Evolutionary conservation across 2,797 vertebrate species (phyloP).

Genomic region (Spea hammondii): DNA sequence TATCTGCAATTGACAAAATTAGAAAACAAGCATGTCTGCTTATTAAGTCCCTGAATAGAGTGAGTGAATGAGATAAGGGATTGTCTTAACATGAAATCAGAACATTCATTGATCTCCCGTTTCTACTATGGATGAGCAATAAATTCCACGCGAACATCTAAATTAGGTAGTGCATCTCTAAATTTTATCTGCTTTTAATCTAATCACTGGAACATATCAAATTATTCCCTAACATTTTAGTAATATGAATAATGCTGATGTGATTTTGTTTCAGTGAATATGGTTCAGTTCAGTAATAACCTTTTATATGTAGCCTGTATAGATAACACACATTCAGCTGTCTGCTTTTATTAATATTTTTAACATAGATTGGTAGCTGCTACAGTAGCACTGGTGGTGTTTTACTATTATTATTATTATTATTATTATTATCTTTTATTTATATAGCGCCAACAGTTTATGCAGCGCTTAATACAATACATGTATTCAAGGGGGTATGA

Average conservation of each 20-base stretch:
- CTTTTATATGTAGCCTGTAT: neutral
- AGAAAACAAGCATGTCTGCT: slow-evolving; percentile 20
- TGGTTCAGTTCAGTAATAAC: neutral
- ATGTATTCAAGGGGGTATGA: no score
- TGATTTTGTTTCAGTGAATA: slow-evolving; percentile 11
- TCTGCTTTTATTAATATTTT: neutral
- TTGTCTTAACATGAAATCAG: slow-evolving; percentile 30
- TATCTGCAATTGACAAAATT: slow-evolving; percentile 10
- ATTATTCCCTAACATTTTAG: slow-evolving; percentile 8
- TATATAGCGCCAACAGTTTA: no score
- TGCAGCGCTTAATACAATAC: no score
- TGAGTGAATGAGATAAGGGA: slow-evolving; percentile 22
- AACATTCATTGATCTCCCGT: slow-evolving; percentile 36
- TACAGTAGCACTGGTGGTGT: no score
- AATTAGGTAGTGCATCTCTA: slow-evolving; percentile 31
- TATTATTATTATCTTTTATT: no score
- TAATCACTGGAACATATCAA: slow-evolving; percentile 3
- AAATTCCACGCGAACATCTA: slow-evolving; percentile 22
- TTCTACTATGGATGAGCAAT: slow-evolving; percentile 16
- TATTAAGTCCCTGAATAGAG: neutral
- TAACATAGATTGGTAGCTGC: no score
- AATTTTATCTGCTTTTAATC: slow-evolving; percentile 26
- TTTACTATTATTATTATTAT: no score
- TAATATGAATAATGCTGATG: slow-evolving; percentile 23
- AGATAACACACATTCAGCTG: neutral